Evolutionary conservation across 64 coral and sea anemone genomes (phyloP).

Genomic region (Anthopleura sola): DNA sequence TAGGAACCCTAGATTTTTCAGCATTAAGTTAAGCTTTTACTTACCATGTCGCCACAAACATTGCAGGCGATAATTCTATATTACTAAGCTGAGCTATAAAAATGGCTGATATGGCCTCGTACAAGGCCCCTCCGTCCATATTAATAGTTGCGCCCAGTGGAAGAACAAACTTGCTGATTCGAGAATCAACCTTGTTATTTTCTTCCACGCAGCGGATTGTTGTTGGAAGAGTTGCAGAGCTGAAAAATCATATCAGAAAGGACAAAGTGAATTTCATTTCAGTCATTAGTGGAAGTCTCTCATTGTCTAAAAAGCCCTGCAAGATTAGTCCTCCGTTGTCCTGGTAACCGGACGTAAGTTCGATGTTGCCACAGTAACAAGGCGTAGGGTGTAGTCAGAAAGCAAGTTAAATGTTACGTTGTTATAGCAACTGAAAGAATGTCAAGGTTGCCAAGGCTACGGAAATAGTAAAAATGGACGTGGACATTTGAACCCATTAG

Average conservation of each 20-base stretch:
- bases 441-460: no score
- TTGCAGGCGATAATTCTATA: slow-evolving; percentile 41
- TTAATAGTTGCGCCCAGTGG: slow-evolving; percentile 78
- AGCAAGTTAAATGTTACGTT: not conserved
- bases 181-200: slow-evolving; percentile 63
- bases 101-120: slow-evolving; percentile 67
- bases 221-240: slow-evolving; percentile 69
- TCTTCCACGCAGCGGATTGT: slow-evolving; percentile 83
- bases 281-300: no score
- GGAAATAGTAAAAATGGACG: no score
- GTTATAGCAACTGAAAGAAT: no score
- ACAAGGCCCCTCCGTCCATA: slow-evolving; percentile 75
- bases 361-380: not conserved
- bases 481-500: no score
- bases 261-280: not conserved
- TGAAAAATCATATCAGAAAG: not conserved
- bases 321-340: no score
- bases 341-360: no score
- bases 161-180: slow-evolving; percentile 75
- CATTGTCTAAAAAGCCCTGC: no score
- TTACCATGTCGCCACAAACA: slow-evolving; percentile 67
- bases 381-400: no score
- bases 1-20: not conserved
- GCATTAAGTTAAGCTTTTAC: not conserved
- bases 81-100: slow-evolving; percentile 76